These are phyloP conservation scores for Cheilinus undulatus DNA, from an alignment of 2,113 vertebrate genomes.

Conservation along the genomic window DNA sequence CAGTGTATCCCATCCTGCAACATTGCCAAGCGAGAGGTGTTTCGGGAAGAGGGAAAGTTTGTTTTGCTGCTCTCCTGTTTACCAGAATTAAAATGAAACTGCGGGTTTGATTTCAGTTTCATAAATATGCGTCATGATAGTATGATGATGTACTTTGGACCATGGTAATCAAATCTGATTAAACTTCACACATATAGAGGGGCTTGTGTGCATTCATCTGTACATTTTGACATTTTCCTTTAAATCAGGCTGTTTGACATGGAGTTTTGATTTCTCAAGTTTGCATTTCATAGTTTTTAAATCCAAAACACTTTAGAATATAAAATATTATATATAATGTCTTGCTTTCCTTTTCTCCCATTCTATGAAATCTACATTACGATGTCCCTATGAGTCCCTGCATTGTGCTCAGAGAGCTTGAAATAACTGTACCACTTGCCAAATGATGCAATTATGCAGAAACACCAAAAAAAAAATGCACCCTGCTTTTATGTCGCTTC, in stretches of 20 bases:
- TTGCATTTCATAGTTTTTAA: no score
- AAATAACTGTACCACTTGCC: conserved; percentile 57
- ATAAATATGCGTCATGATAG: neutral
- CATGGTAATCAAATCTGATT: neutral
- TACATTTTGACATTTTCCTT: conserved; percentile 7
- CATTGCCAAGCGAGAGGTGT: conserved; percentile 56
- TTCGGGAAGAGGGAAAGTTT: conserved; percentile 57
- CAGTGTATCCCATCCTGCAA: conserved; percentile 72
- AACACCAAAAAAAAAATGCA: conserved; percentile 33
- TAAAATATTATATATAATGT: neutral
- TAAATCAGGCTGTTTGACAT: neutral
- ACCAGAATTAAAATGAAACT: conserved; percentile 22
- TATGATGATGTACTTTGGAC: neutral
- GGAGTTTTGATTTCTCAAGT: no score
- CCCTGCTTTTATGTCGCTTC: conserved; percentile 50
- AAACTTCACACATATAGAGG: neutral
- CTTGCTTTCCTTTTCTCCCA: neutral
- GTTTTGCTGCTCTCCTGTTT: conserved; percentile 28
- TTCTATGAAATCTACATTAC: conserved; percentile 19
- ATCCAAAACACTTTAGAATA: no score
- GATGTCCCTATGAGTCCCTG: conserved; percentile 14
- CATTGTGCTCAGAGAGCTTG: conserved; percentile 33
- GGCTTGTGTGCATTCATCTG: neutral
- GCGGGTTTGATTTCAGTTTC: neutral
- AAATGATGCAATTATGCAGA: conserved; percentile 63